A percentile compares a stretch with the other conserved stretches of the same genome.
Conservation (phyloP, 2,888 invertebrate species). For the Cephus runcator region DNA sequence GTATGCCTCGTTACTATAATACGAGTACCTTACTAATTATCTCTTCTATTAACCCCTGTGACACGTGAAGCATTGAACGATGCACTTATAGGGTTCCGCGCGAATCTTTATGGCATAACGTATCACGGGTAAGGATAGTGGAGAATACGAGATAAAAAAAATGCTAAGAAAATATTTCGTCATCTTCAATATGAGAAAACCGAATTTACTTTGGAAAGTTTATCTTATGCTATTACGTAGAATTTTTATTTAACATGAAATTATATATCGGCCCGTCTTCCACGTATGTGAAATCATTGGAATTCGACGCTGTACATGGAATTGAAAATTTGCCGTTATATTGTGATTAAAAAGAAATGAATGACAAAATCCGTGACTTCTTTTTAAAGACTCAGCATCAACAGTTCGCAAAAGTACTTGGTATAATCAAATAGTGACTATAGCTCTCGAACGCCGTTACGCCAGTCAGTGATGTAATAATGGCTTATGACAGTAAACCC, state of each 20-base stretch:
- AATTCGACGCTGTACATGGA: background rate
- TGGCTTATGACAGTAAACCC: constrained; percentile 38
- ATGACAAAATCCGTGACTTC: background rate
- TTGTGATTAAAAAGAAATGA: background rate
- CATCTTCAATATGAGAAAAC: background rate
- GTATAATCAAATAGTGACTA: background rate
- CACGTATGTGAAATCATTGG: background rate
- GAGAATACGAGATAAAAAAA: background rate
- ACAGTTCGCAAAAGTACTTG: background rate
- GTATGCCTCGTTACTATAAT: background rate
- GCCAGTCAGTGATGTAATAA: constrained; percentile 36
- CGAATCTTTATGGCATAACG: background rate
- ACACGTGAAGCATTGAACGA: background rate
- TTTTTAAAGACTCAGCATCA: background rate
- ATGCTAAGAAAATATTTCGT: background rate
- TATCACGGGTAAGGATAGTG: background rate
- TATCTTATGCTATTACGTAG: background rate
- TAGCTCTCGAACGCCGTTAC: background rate
- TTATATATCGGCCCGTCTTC: background rate
- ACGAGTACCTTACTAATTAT: background rate
- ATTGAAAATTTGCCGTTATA: background rate
- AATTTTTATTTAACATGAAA: background rate
- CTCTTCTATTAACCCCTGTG: background rate
- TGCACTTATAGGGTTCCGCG: background rate
- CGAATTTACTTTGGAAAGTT: background rate